Evolutionary conservation across 2,888 invertebrate genomes (phyloP).

Genomic region (Eucriotettix oculatus): DNA sequence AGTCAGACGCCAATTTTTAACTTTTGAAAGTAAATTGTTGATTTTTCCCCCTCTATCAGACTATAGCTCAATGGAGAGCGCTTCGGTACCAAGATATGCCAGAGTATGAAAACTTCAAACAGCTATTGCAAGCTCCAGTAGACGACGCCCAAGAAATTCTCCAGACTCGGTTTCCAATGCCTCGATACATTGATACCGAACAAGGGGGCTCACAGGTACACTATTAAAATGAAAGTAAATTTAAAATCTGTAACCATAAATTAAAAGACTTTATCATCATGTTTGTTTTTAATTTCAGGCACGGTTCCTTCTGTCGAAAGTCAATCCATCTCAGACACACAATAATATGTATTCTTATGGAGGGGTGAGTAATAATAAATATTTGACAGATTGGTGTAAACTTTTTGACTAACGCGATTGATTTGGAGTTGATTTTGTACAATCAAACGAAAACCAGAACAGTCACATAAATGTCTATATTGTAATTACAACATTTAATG

Average conservation of each 20-base stretch:
- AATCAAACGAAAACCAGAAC: no score
- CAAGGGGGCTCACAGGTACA: conserved; percentile 88
- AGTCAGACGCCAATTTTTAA: neutral
- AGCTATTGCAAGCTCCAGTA: conserved; percentile 85
- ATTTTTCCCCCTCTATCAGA: conserved; percentile 33
- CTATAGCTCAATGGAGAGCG: conserved; percentile 93
- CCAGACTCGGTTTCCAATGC: conserved; percentile 92
- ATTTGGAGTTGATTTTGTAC: no score
- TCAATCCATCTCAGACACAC: conserved; percentile 99
- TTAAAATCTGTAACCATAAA: no score
- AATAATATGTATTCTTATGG: conserved; percentile 97
- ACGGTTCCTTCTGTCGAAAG: conserved; percentile 93
- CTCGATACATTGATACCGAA: conserved; percentile 96
- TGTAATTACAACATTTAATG: no score
- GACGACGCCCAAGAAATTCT: conserved; percentile 96
- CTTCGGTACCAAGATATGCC: conserved; percentile 92
- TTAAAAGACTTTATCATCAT: neutral
- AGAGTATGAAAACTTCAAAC: conserved; percentile 95
- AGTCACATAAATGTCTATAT: no score
- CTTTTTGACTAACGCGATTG: no score
- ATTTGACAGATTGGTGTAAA: neutral
- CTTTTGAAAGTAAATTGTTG: neutral
- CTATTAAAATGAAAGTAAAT: neutral
- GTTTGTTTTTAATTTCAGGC: conserved; percentile 41
- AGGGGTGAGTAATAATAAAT: conserved; percentile 46